Evolutionary conservation across 1,140 invertebrate species (phyloP).

Genomic region (Drosophila lini): DNA sequence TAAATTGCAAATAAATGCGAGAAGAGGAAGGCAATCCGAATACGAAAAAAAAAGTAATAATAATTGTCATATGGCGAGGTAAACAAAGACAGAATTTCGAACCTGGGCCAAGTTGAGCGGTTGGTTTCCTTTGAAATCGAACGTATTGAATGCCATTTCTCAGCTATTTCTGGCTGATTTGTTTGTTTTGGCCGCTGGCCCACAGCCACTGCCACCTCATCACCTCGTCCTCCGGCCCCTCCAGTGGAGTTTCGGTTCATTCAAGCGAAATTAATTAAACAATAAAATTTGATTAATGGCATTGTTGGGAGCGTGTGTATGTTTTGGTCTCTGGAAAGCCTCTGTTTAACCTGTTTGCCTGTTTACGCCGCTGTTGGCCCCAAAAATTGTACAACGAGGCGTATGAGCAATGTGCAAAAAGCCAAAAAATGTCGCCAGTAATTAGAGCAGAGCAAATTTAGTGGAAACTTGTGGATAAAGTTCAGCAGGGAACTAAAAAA

Average conservation of each 20-base stretch:
- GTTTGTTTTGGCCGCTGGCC: conserved; percentile 61
- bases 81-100: conserved; percentile 42
- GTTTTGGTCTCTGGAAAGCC: conserved; percentile 25
- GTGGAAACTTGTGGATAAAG: conserved; percentile 36
- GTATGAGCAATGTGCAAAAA: conserved; percentile 61
- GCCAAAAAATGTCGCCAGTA: conserved; percentile 46
- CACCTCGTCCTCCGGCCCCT: conserved; percentile 1
- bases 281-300: conserved; percentile 81
- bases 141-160: conserved; percentile 63
- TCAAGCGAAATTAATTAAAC: conserved; percentile 81
- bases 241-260: conserved; percentile 49
- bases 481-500: not conserved
- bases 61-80: conserved; percentile 62
- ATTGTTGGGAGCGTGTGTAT: conserved; percentile 45
- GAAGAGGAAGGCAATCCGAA: conserved; percentile 1
- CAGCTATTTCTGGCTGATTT: conserved; percentile 66
- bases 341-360: conserved; percentile 62
- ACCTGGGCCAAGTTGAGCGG: conserved; percentile 38
- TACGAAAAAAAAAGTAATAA: conserved; percentile 10
- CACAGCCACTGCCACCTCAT: conserved; percentile 4
- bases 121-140: conserved; percentile 65
- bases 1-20: conserved; percentile 58
- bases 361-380: conserved; percentile 29
- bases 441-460: conserved; percentile 50
- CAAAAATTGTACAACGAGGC: conserved; percentile 57